Evolutionary conservation across 2,888 invertebrate species (phyloP).

Genomic region (Rhingia rostrata): DNA sequence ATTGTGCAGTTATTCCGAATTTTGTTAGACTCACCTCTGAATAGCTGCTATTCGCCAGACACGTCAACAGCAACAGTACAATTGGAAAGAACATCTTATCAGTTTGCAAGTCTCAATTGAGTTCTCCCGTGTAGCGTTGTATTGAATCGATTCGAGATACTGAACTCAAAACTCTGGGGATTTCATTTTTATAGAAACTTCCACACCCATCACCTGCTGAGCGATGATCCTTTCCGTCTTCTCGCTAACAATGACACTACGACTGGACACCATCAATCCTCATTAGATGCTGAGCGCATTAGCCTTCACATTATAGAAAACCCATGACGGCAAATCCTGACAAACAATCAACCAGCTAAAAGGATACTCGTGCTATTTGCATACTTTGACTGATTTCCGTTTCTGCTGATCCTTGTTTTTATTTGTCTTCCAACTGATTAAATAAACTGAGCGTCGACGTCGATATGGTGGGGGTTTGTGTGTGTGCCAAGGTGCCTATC

Average conservation of each 20-base stretch:
- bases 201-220: slow-evolving; percentile 63
- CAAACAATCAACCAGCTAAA: slow-evolving; percentile 47
- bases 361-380: slow-evolving; percentile 53
- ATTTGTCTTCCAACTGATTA: slow-evolving; percentile 69
- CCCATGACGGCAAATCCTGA: slow-evolving; percentile 25
- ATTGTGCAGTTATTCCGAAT: neutral
- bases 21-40: slow-evolving; percentile 43
- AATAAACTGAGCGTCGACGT: slow-evolving; percentile 60
- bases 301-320: slow-evolving; percentile 12
- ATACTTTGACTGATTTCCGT: slow-evolving; percentile 64
- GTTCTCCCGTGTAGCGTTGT: slow-evolving; percentile 25
- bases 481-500: slow-evolving; percentile 32
- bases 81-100: slow-evolving; percentile 68
- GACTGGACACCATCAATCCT: slow-evolving; percentile 66
- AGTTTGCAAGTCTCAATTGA: neutral
- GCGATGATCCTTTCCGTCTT: slow-evolving; percentile 46
- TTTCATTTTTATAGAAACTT: slow-evolving; percentile 67
- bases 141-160: slow-evolving; percentile 55
- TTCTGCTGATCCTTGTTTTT: slow-evolving; percentile 52
- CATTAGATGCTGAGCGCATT: slow-evolving; percentile 44
- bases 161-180: slow-evolving; percentile 43
- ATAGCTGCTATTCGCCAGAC: slow-evolving; percentile 52
- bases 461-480: slow-evolving; percentile 15
- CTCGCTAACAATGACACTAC: slow-evolving; percentile 43
- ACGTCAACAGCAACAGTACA: slow-evolving; percentile 63